Evolutionary conservation across 2,113 vertebrate genomes (phyloP).

Genomic region (Gymnorhina tibicen): DNA sequence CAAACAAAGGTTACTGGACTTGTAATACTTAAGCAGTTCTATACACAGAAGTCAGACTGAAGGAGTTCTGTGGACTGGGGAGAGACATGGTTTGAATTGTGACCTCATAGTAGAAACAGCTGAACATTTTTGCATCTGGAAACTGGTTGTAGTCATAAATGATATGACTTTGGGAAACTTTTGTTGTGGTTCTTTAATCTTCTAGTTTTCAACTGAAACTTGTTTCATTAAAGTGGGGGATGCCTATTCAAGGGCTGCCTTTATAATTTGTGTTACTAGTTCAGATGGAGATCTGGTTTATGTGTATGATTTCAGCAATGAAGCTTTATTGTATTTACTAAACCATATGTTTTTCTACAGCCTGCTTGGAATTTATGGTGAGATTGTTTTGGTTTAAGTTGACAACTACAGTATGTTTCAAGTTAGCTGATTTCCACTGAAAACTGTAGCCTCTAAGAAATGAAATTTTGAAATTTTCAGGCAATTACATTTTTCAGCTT

Average conservation of each 20-base stretch:
- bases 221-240: slow-evolving; percentile 73
- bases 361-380: slow-evolving; percentile 62
- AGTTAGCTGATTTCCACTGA: slow-evolving; percentile 63
- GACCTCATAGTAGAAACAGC: neutral
- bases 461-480: slow-evolving; percentile 43
- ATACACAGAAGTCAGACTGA: neutral
- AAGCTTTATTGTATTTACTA: slow-evolving; percentile 61
- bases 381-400: slow-evolving; percentile 68
- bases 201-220: slow-evolving; percentile 64
- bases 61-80: neutral
- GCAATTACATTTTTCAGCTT: neutral
- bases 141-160: slow-evolving; percentile 30
- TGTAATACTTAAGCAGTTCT: neutral
- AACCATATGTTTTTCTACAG: slow-evolving; percentile 61
- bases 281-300: slow-evolving; percentile 68
- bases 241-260: slow-evolving; percentile 63
- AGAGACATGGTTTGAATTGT: neutral
- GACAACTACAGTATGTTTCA: slow-evolving; percentile 66
- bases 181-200: slow-evolving; percentile 71
- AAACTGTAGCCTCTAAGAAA: slow-evolving; percentile 55
- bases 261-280: slow-evolving; percentile 57
- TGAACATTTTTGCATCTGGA: slow-evolving; percentile 45
- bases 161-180: slow-evolving; percentile 41
- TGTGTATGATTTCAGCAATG: slow-evolving; percentile 29
- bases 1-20: neutral